These are phyloP conservation scores for Branchellion lobata DNA, from an alignment of 2,888 invertebrate genomes.

Conservation along the genomic window DNA sequence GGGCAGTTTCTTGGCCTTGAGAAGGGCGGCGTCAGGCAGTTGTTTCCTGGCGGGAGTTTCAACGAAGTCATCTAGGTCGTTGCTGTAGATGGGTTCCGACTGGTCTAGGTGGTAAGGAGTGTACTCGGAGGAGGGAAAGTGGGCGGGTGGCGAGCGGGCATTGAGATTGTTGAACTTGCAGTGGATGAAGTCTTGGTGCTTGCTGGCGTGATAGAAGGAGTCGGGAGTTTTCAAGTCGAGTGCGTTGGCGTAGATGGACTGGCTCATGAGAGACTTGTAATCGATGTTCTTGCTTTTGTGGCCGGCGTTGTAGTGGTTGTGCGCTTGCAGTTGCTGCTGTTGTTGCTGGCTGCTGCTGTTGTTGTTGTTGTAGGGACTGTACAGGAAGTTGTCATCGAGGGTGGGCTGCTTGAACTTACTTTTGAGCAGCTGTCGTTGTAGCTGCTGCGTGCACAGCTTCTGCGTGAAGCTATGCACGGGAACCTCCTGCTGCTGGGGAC, in stretches of 20 bases:
- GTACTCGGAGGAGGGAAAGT: conserved; percentile 20
- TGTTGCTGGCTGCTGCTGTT: too few species aligned
- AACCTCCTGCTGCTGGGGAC: neutral
- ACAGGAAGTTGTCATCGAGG: conserved; percentile 38
- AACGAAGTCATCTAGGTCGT: conserved; percentile 5
- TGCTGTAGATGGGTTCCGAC: conserved; percentile 40
- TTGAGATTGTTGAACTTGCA: neutral
- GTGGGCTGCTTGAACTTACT: conserved; percentile 33
- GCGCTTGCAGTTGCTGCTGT: neutral
- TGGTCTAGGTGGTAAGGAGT: neutral
- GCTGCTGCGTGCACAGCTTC: conserved; percentile 16
- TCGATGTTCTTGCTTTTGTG: neutral
- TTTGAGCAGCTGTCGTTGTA: conserved; percentile 18
- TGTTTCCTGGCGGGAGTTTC: neutral
- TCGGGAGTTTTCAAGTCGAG: conserved; percentile 32
- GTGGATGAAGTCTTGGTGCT: neutral
- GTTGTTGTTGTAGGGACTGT: neutral
- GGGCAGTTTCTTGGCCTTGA: conserved; percentile 13
- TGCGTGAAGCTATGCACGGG: conserved; percentile 1
- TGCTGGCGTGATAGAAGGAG: neutral
- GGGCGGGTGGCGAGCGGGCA: neutral
- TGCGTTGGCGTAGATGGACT: conserved; percentile 40
- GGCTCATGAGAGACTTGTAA: conserved; percentile 20
- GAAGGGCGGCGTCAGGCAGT: neutral
- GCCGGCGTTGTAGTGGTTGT: conserved; percentile 17